Base-by-base conservation (phyloP, 2,888 invertebrate species). In the Drosophila rellima region DNA sequence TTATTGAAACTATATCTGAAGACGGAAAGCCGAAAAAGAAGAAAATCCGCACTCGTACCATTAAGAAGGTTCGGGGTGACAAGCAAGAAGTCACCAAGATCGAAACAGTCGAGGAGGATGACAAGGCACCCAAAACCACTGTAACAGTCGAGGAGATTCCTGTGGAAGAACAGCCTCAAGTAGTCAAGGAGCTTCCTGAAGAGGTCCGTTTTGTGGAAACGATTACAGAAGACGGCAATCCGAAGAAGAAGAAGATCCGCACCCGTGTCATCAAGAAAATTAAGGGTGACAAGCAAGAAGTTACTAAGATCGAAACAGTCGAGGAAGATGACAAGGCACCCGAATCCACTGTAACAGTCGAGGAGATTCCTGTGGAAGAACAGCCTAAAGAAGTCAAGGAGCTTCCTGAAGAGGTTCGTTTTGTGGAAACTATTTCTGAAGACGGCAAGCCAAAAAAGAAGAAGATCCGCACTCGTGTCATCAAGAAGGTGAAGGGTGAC, bases 231-330 rank as follows among this genome's bases (percentile, higher is more conserved):
- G 81, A 80, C 5, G 81, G 80, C 33, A 82, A 78, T 18, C 81
- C 80, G 0, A 81, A 73, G 18, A 80, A 72, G 37, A 80, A 66
- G 57, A 81, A 77, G 71, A 82, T 82, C 1, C 76, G 82, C 18
- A 82, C 82, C 8, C 82, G 82, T 18, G 56, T 81, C 0, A 81
- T 81, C 17, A 81, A 82, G 52, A 81, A 82, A 64, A 33, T 82
- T 33, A 82, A 82, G 70, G 82, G 81, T 29, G 76, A 74, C 35
- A 82, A 80, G 3, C 76, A 80, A 70, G 76, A 81, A 31, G 76
- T 80, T n/a, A 80, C 82, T 40, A 82, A 79, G 56, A 81, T 82
- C n/a, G 78, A 81, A 65, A 81, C 77, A 2, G 74, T 81, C 10
- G 82, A 82, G 44, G 82, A 82, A 35, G 82, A 82, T 54, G 76